Evolutionary conservation across 1,140 invertebrate genomes (phyloP).

Genomic region (Mesaphorura yosii): DNA sequence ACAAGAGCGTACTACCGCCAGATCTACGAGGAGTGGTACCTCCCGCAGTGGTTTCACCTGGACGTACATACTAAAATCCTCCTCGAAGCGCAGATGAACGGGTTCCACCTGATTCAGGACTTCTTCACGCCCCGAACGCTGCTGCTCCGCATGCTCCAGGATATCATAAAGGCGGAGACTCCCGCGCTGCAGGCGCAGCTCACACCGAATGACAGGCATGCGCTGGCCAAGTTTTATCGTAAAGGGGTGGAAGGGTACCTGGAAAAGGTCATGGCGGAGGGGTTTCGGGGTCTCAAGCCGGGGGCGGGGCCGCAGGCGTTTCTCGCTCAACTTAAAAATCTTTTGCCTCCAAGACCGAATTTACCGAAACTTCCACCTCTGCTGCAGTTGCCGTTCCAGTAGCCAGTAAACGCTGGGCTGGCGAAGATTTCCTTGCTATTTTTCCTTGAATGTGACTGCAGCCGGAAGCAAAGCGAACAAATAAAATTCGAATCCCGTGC

Average conservation of each 20-base stretch:
- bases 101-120: neutral
- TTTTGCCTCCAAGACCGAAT: too few species aligned
- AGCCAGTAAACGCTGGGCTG: too few species aligned
- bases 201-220: neutral
- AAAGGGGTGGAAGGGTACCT: neutral
- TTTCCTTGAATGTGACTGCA: too few species aligned
- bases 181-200: neutral
- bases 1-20: neutral
- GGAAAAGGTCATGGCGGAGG: neutral
- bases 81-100: neutral
- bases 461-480: too few species aligned
- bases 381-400: too few species aligned
- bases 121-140: neutral
- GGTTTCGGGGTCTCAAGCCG: too few species aligned
- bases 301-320: too few species aligned
- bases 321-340: too few species aligned
- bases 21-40: neutral
- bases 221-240: neutral
- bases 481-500: too few species aligned
- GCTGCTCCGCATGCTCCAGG: neutral
- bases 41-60: neutral
- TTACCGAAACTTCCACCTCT: too few species aligned
- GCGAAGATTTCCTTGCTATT: too few species aligned
- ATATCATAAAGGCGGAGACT: neutral
- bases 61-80: neutral